Evolutionary conservation across 2,113 vertebrate species (phyloP).

Genomic region (Prochilodus magdalenae): DNA sequence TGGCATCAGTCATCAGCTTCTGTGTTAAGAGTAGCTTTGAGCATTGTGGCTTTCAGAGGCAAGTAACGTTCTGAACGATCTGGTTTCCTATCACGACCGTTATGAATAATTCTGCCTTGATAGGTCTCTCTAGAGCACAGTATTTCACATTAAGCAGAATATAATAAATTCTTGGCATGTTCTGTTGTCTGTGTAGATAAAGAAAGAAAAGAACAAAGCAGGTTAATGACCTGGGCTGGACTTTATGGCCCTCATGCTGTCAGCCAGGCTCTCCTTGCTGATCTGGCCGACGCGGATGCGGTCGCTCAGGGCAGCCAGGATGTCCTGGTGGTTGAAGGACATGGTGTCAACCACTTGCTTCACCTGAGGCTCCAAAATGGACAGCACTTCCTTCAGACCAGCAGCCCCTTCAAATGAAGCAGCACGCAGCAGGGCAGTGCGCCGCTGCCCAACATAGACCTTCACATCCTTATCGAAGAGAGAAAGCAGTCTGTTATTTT

Average conservation of each 20-base stretch:
- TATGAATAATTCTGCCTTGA: too few relatives aligned
- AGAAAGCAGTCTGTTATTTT: not conserved
- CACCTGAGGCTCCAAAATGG: conserved; percentile 71
- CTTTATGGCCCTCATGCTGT: conserved; percentile 89
- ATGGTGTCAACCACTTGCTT: conserved; percentile 82
- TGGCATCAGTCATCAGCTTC: too few relatives aligned
- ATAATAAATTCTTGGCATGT: too few relatives aligned
- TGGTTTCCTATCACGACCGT: too few relatives aligned
- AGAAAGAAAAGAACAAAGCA: not conserved
- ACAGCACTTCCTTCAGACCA: conserved; percentile 72
- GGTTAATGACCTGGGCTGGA: conserved; percentile 88
- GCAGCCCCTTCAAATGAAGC: conserved; percentile 59
- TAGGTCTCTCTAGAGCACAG: too few relatives aligned
- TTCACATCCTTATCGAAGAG: conserved; percentile 69
- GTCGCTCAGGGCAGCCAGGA: conserved; percentile 83
- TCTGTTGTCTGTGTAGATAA: too few relatives aligned
- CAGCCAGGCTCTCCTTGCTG: conserved; percentile 76
- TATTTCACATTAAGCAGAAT: too few relatives aligned
- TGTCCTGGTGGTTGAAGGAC: conserved; percentile 87
- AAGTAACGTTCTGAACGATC: too few relatives aligned
- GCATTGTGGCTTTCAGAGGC: too few relatives aligned
- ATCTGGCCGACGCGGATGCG: conserved; percentile 78
- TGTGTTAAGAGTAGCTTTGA: too few relatives aligned
- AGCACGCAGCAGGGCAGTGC: conserved; percentile 79
- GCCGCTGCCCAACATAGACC: conserved; percentile 85